These are phyloP conservation scores for Neopelma chrysocephalum DNA, from an alignment of 2,797 vertebrate genomes.

Conservation along the genomic window DNA sequence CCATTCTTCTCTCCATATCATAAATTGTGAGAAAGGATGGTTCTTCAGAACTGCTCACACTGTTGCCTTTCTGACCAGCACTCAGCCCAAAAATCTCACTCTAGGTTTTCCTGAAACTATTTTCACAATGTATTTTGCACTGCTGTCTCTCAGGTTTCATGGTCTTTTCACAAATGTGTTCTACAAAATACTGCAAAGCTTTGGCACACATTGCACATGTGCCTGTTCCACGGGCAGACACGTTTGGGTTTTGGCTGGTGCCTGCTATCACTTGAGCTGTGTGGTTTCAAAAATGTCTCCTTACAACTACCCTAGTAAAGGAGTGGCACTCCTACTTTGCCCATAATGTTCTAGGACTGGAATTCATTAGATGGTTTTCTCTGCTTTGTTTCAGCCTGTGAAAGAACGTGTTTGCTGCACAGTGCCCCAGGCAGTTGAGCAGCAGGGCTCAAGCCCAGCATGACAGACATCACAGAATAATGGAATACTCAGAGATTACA, in stretches of 20 bases:
- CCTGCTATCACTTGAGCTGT: background rate
- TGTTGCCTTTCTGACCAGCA: background rate
- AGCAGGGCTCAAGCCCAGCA: background rate
- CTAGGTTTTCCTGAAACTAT: background rate
- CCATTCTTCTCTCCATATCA: background rate
- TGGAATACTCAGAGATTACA: background rate
- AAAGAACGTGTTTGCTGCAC: conserved; percentile 9
- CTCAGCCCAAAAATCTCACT: background rate
- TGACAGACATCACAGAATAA: background rate
- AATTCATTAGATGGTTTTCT: conserved; percentile 26
- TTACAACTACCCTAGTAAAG: background rate
- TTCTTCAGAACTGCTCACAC: background rate
- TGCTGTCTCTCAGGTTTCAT: background rate
- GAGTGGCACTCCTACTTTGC: conserved; percentile 22
- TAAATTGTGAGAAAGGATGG: background rate
- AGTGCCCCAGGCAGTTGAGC: conserved; percentile 17
- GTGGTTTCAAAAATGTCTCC: conserved; percentile 27
- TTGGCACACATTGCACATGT: background rate
- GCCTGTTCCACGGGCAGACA: background rate
- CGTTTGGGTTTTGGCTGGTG: background rate
- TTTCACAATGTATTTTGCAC: background rate
- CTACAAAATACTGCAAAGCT: background rate
- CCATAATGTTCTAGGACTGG: background rate
- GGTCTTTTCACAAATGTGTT: background rate
- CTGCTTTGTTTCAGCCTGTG: conserved; percentile 34